A percentile compares a stretch with the other conserved stretches of the same genome.
These are phyloP conservation scores for Goniozus legneri DNA, from an alignment of 1,140 invertebrate species.

Conservation along the genomic window DNA sequence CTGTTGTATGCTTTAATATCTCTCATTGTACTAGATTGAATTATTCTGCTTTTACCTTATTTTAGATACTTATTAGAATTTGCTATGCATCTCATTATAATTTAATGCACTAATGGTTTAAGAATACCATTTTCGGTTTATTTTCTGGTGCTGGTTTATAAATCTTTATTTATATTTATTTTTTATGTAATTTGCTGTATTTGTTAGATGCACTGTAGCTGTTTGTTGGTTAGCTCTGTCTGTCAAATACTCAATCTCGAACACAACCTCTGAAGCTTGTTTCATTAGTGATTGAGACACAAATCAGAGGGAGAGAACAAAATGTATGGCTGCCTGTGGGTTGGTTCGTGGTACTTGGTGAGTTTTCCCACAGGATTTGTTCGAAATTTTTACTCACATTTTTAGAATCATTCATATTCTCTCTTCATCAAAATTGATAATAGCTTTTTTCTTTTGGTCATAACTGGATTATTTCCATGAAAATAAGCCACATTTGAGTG, in stretches of 20 bases:
- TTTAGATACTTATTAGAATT: slow-evolving; percentile 22
- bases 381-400: slow-evolving; percentile 40
- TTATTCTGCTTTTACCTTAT: slow-evolving; percentile 22
- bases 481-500: slow-evolving; percentile 46
- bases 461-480: slow-evolving; percentile 41
- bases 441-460: not conserved
- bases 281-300: slow-evolving; percentile 54
- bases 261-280: slow-evolving; percentile 50
- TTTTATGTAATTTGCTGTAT: slow-evolving; percentile 55
- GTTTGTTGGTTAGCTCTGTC: slow-evolving; percentile 55
- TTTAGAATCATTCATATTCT: slow-evolving; percentile 12
- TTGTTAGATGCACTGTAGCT: slow-evolving; percentile 58
- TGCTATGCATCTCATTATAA: slow-evolving; percentile 21
- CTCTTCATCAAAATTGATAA: slow-evolving; percentile 2
- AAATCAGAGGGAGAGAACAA: slow-evolving; percentile 48
- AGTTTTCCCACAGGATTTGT: slow-evolving; percentile 52
- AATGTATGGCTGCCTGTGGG: slow-evolving; percentile 53
- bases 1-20: no score
- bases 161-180: slow-evolving; percentile 53
- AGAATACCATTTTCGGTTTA: slow-evolving; percentile 20
- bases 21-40: no score
- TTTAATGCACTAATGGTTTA: slow-evolving; percentile 31
- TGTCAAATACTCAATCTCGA: slow-evolving; percentile 53
- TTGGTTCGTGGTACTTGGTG: slow-evolving; percentile 52
- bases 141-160: slow-evolving; percentile 36